These are phyloP conservation scores for Orbicella faveolata DNA, from an alignment of 64 coral and sea anemone genomes.

Conservation along the genomic window DNA sequence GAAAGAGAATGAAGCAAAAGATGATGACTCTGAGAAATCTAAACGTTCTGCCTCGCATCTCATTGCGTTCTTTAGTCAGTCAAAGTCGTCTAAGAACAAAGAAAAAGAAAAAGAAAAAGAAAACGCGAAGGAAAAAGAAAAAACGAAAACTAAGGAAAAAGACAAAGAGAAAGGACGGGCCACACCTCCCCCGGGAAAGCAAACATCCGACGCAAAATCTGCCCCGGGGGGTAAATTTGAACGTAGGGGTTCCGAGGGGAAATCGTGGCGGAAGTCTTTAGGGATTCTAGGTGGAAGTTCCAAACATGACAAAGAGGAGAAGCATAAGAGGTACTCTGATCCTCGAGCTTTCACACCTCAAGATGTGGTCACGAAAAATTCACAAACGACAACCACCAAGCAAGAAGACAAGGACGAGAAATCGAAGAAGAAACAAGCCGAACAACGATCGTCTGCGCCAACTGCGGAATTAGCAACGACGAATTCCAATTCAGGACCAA, in stretches of 20 bases:
- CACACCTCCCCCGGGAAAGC: constrained; percentile 17
- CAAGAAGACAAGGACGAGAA: constrained; percentile 3
- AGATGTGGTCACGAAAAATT: neutral
- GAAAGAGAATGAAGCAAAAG: neutral
- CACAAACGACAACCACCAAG: neutral
- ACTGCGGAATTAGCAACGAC: neutral
- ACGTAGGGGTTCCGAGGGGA: constrained; percentile 27
- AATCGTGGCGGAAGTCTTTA: constrained; percentile 28
- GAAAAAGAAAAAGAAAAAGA: constrained; percentile 20
- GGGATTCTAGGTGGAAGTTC: constrained; percentile 33
- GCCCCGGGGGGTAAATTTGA: constrained; percentile 2
- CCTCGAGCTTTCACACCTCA: neutral
- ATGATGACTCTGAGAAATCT: constrained; percentile 16
- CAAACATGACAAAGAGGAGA: constrained; percentile 44
- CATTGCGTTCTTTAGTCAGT: constrained; percentile 27
- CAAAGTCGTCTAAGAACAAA: constrained; percentile 26
- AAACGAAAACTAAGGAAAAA: constrained; percentile 19
- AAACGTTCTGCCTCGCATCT: constrained; percentile 34
- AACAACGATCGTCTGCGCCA: neutral
- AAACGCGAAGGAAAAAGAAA: constrained; percentile 20
- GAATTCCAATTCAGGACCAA: neutral
- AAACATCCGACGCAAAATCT: constrained; percentile 9
- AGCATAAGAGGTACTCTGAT: constrained; percentile 21
- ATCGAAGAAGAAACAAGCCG: constrained; percentile 4
- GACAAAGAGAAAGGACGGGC: constrained; percentile 43